Base-by-base conservation (phyloP, 2,888 invertebrate species). In the Drosophila mercatorum region DNA sequence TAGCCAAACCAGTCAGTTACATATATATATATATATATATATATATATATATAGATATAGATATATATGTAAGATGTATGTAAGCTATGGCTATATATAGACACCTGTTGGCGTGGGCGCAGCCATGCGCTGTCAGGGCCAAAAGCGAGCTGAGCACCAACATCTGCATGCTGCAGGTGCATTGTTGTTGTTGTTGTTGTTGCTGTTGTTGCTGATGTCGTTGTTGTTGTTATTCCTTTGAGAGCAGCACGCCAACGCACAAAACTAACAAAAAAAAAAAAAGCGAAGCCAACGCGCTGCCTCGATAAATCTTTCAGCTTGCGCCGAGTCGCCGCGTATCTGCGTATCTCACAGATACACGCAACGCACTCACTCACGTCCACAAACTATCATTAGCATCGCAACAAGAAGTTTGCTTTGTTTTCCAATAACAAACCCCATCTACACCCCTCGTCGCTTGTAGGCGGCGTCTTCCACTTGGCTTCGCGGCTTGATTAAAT, bases 401-500 rank as follows among this genome's bases (percentile, higher is more conserved):
- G 72, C 51, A 53, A 61, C 69, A 75, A 75, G 62, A 65, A 78
- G 47, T 65, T 59, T 65, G 68, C 72, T 80, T 78, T 75, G 80
- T 78, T 70, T 69, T 66, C 36, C 36, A 55, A 46, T 55, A 22
- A 41, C 38, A 53, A 40, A 36, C 17, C 17, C 0, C 28, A n/a
- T 11, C 1, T 0, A 1, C 17, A 34, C 47, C 17, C 1, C 31
- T 36, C 36, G 51, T 6, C 44, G 28, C 65, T 53, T 62, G 68
- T 69, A 67, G 71, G 74, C 86, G 78, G 56, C 76, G 57, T 77
- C 89, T 88, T 88, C 83, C 83, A 84, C 76, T 89, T 89, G 87
- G 84, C 70, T 84, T 89, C 87, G 71, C 74, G 77, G 77, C 89
- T 89, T 84, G 84, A 84, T 84, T 84, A 84, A 84, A 89, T 84